Percentiles rank a stretch among this genome's conserved stretches.
Evolutionary conservation across 2,113 vertebrate species (phyloP).

Genomic region (Hypanus sabinus): DNA sequence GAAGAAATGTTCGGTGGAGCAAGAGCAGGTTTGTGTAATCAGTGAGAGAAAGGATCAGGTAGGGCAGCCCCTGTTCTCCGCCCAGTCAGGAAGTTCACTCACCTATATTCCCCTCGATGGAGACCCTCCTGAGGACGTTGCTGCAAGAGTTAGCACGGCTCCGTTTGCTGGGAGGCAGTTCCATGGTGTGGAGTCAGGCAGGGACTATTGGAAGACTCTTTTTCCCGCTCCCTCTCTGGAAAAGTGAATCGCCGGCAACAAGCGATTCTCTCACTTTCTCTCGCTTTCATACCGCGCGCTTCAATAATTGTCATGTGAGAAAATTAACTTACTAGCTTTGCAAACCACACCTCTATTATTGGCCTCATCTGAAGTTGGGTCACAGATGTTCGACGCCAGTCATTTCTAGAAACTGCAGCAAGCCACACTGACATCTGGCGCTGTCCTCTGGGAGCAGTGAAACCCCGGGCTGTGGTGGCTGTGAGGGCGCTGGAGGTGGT

Average conservation of each 20-base stretch:
- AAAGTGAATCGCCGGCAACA: background rate
- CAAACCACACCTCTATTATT: background rate
- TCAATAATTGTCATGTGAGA: too few species aligned
- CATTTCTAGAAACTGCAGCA: background rate
- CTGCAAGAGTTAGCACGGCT: background rate
- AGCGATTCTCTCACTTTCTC: background rate
- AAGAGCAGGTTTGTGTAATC: too few species aligned
- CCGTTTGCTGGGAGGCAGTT: slow-evolving; percentile 32
- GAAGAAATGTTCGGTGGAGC: too few species aligned
- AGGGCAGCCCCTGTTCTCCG: too few species aligned
- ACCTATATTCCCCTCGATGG: slow-evolving; percentile 88
- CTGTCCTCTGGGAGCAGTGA: too few species aligned
- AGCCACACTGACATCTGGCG: background rate
- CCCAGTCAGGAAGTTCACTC: slow-evolving; percentile 42
- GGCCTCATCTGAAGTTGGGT: background rate
- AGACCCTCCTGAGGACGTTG: slow-evolving; percentile 63
- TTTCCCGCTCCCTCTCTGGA: background rate
- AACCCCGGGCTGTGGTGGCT: too few species aligned
- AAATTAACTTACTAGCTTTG: background rate
- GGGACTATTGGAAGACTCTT: too few species aligned
- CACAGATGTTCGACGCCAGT: background rate
- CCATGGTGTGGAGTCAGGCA: background rate
- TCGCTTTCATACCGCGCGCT: too few species aligned
- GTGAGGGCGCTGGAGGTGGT: too few species aligned
- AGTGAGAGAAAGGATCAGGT: too few species aligned